Evolutionary conservation across 1,140 invertebrate species (phyloP).

Genomic region (Musca vetustissima): DNA sequence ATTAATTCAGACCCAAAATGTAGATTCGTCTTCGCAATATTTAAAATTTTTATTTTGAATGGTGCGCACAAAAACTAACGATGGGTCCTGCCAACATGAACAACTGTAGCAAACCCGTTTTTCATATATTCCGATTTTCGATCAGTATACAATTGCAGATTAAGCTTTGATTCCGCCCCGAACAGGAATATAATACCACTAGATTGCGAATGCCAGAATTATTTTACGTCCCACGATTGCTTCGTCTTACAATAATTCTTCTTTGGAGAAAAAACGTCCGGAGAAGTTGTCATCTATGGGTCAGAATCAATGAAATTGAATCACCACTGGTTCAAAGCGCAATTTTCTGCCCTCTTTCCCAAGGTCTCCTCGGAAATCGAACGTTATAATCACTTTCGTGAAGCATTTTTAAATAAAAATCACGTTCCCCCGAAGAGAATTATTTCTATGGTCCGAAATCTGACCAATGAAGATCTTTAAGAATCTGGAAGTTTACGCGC

Average conservation of each 20-base stretch:
- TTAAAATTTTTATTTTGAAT: too few species aligned
- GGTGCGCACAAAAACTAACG: too few species aligned
- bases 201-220: constrained; percentile 45
- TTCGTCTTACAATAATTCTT: constrained; percentile 39
- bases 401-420: constrained; percentile 27
- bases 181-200: constrained; percentile 42
- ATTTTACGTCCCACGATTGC: constrained; percentile 50
- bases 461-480: constrained; percentile 43
- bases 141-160: too few species aligned
- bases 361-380: constrained; percentile 39
- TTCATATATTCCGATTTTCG: too few species aligned
- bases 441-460: constrained; percentile 42
- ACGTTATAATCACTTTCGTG: constrained; percentile 51
- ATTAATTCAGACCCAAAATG: too few species aligned
- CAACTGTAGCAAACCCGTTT: too few species aligned
- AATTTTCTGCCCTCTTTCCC: constrained; percentile 44
- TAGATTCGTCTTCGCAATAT: too few species aligned
- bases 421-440: constrained; percentile 39
- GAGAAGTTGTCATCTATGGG: constrained; percentile 40
- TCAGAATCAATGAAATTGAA: constrained; percentile 47
- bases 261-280: constrained; percentile 35
- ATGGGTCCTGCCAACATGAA: too few species aligned
- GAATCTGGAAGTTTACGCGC: constrained; percentile 40
- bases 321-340: constrained; percentile 39
- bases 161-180: too few species aligned